Evolutionary conservation across 2,113 vertebrate species (phyloP).

Genomic region (Austrofundulus limnaeus): DNA sequence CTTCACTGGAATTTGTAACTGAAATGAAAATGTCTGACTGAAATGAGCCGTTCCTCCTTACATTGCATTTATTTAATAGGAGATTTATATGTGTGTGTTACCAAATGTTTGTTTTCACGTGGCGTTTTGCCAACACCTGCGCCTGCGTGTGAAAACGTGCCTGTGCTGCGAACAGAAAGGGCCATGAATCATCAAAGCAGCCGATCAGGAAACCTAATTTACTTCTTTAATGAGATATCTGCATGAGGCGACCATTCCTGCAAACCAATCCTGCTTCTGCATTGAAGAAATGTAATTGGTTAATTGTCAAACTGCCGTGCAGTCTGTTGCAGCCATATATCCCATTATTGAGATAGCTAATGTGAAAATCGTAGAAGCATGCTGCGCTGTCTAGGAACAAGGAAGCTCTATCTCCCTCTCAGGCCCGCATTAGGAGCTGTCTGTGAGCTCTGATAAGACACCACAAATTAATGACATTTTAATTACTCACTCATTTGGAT

Average conservation of each 20-base stretch:
- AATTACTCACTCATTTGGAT: conserved; percentile 69
- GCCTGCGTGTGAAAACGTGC: conserved; percentile 11
- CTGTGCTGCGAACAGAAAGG: conserved; percentile 26
- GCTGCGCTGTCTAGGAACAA: conserved; percentile 35
- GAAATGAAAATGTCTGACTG: conserved; percentile 31
- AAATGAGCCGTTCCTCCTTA: conserved; percentile 7
- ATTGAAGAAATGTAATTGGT: conserved; percentile 62
- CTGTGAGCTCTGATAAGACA: conserved; percentile 71
- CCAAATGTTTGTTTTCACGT: conserved; percentile 14
- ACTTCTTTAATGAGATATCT: conserved; percentile 72
- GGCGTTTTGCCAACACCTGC: neutral
- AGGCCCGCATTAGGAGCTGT: conserved; percentile 64
- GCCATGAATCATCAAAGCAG: conserved; percentile 43
- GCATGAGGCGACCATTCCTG: conserved; percentile 36
- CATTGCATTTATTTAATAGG: conserved; percentile 33
- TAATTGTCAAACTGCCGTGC: conserved; percentile 65
- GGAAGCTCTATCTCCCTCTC: conserved; percentile 50
- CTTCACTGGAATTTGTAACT: conserved; percentile 20
- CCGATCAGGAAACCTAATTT: conserved; percentile 66
- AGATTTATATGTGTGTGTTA: neutral
- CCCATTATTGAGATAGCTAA: conserved; percentile 60
- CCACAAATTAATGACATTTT: conserved; percentile 72
- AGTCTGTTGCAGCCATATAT: conserved; percentile 45
- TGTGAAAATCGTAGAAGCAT: conserved; percentile 43
- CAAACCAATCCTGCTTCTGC: conserved; percentile 52